Conservation (phyloP, 2,888 invertebrate species). For the Polydrusus cervinus region DNA sequence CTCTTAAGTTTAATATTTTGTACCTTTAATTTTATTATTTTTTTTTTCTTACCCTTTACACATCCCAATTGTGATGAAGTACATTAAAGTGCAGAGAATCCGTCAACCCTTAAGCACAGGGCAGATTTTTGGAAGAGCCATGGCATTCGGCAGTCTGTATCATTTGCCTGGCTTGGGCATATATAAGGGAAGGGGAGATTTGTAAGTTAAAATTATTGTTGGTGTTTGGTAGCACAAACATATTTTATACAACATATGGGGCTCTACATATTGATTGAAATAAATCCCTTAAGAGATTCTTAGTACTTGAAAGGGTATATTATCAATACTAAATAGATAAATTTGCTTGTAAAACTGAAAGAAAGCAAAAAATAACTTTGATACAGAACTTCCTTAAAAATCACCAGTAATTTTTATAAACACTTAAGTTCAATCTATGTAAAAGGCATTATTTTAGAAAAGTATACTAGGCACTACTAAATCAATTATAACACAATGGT, state of each 20-base stretch:
- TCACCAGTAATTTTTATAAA: too few species aligned
- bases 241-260: background rate
- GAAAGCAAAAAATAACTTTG: too few species aligned
- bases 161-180: slow-evolving; percentile 32
- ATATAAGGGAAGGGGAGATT: slow-evolving; percentile 21
- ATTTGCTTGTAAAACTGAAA: too few species aligned
- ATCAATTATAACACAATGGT: background rate
- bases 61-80: slow-evolving; percentile 36
- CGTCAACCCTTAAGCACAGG: slow-evolving; percentile 65
- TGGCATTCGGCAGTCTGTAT: slow-evolving; percentile 47
- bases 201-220: background rate
- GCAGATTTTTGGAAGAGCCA: slow-evolving; percentile 66
- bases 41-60: background rate
- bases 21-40: background rate
- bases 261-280: too few species aligned
- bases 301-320: too few species aligned
- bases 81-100: slow-evolving; percentile 62
- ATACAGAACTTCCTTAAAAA: too few species aligned
- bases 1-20: background rate
- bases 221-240: background rate
- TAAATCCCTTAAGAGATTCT: too few species aligned
- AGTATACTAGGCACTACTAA: too few species aligned
- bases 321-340: too few species aligned
- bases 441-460: too few species aligned
- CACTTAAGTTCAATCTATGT: too few species aligned